Base-by-base conservation (phyloP, 1,140 invertebrate genomes). In the Idris sp. region DNA sequence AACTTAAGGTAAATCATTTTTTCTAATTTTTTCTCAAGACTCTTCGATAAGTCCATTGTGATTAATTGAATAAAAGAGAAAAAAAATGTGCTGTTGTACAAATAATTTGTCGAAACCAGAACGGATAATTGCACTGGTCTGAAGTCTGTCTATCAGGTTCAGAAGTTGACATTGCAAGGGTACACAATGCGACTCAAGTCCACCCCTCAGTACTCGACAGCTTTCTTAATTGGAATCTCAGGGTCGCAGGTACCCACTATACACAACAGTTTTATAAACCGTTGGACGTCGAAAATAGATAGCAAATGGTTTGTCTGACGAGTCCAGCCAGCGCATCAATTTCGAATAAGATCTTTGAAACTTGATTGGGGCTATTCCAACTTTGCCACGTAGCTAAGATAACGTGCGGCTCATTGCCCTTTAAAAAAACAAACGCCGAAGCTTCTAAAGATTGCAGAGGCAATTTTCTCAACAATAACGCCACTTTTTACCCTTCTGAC, bases 391-490 rank as follows among this genome's bases (percentile, higher is more conserved):
- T 46, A 8, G 56, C 19, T 62, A 54, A 74, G 76, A 75, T 75
- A 75, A 78, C 62, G 26, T 51, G 62, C 36, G 22, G 53, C 30
- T 71, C 48, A 64, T 74, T 72, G 65, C 62, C 28, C 31, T 59
- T 43, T 10, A 68, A 68, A n/a, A n/a, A n/a, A n/a, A n/a, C n/a
- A n/a, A 75, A 75, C 72, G 48, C 30, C 38, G 16, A 38, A 40
- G 19, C 71, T 74, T 33, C 58, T 79, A 64, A 76, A 79, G 69
- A 79, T 79, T 79, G 74, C 77, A 79, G 67, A 74, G 71, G 74
- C 74, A 76, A 76, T 79, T 79, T 77, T 74, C 77, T 72, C 71
- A 48, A 79, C 77, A 79, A 79, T 79, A 73, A 67, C 44, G 26
- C 49, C 44, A 72, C 65, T 79, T 67, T 48, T 49, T 58, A 62